phyloP scores from a whole-genome alignment of 2,797 vertebrate species.

The Gorsachius magnificus region DNA sequence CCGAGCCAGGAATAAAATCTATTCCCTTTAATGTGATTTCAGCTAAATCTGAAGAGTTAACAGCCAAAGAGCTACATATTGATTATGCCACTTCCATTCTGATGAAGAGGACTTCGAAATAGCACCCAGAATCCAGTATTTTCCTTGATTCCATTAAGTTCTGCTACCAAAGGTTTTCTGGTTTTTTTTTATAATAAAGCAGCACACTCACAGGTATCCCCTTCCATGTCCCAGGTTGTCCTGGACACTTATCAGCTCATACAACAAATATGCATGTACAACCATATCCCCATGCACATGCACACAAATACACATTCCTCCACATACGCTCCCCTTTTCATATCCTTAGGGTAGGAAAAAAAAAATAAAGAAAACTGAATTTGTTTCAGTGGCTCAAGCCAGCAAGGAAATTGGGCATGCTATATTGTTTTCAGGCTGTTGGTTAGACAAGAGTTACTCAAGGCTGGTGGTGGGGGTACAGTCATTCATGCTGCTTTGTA shows the following conservation, averaged over 20 bases:
- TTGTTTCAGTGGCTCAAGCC: background rate
- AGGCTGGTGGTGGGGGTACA: background rate
- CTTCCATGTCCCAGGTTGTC: background rate
- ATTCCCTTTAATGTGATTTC: conserved; percentile 45
- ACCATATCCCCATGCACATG: background rate
- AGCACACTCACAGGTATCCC: background rate
- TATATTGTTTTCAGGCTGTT: background rate
- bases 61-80: conserved; percentile 41
- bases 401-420: background rate
- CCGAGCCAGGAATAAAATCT: conserved; percentile 1
- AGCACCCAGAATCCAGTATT: background rate
- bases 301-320: background rate
- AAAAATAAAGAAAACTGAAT: background rate
- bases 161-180: background rate
- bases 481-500: background rate
- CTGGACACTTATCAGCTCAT: background rate
- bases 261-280: background rate
- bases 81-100: conserved; percentile 34
- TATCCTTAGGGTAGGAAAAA: background rate
- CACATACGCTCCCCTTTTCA: background rate
- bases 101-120: background rate
- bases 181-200: background rate
- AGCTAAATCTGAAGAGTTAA: conserved; percentile 41
- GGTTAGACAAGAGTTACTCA: background rate
- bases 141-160: background rate